These are phyloP conservation scores for Morinoia aosen DNA, from an alignment of 2,888 invertebrate genomes.

Conservation along the genomic window DNA sequence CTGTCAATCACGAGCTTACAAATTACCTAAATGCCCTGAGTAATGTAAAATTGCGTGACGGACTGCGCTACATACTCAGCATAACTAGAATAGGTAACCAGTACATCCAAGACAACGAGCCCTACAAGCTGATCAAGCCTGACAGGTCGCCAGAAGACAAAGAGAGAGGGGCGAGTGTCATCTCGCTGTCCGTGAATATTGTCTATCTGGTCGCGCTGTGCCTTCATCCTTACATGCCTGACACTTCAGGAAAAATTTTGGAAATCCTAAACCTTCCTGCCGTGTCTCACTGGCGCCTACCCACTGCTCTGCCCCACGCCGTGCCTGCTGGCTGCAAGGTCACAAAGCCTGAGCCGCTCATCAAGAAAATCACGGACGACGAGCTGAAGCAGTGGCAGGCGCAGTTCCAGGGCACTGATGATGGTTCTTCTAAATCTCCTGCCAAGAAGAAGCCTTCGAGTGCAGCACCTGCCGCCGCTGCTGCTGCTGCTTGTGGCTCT, in stretches of 20 bases:
- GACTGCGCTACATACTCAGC: conserved; percentile 85
- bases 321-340: conserved; percentile 86
- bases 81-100: conserved; percentile 96
- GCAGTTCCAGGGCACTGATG: conserved; percentile 80
- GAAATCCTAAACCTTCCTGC: conserved; percentile 80
- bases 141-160: conserved; percentile 69
- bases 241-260: conserved; percentile 79
- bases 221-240: conserved; percentile 93
- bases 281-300: conserved; percentile 73
- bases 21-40: conserved; percentile 83
- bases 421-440: conserved; percentile 12
- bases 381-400: conserved; percentile 83
- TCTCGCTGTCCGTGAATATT: conserved; percentile 87
- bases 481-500: conserved; percentile 68
- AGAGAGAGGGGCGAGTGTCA: conserved; percentile 84
- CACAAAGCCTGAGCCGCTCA: conserved; percentile 89
- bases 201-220: conserved; percentile 85
- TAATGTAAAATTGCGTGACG: conserved; percentile 85
- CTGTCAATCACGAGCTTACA: conserved; percentile 83
- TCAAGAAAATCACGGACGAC: conserved; percentile 86
- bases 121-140: conserved; percentile 95
- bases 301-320: conserved; percentile 73
- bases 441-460: conserved; percentile 74
- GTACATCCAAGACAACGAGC: conserved; percentile 93
- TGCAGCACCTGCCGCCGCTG: conserved; percentile 60